Evolutionary conservation across 2,797 vertebrate species (phyloP).

Genomic region (Lutjanus argentimaculatus): DNA sequence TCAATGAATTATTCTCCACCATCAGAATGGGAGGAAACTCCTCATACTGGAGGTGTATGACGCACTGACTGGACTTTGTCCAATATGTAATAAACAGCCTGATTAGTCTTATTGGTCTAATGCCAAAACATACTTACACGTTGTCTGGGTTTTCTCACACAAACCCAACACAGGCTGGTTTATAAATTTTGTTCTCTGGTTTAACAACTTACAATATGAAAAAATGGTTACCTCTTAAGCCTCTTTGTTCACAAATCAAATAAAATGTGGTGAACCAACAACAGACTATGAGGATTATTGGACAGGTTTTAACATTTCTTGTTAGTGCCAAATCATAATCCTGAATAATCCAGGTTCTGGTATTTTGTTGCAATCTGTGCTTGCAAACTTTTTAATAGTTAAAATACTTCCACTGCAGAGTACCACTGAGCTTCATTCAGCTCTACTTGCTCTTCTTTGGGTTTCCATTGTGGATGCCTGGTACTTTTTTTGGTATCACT

Average conservation of each 20-base stretch:
- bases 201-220: not conserved
- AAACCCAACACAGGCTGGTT: not conserved
- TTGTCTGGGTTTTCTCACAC: not conserved
- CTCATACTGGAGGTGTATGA: slow-evolving; percentile 2
- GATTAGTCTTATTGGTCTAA: slow-evolving; percentile 1
- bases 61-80: not conserved
- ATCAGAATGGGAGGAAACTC: slow-evolving; percentile 1
- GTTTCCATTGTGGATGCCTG: too few relatives aligned
- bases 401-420: too few relatives aligned
- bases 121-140: not conserved
- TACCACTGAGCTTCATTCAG: too few relatives aligned
- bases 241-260: not conserved
- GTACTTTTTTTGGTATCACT: too few relatives aligned
- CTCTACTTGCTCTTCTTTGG: too few relatives aligned
- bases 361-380: not conserved
- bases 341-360: not conserved
- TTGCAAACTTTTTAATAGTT: not conserved
- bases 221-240: slow-evolving; percentile 1
- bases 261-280: not conserved
- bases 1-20: not conserved
- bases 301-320: not conserved
- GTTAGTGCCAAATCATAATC: not conserved
- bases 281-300: not conserved
- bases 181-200: not conserved
- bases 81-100: slow-evolving; percentile 4